Conservation (phyloP, 1,140 invertebrate species). For the Eubasilissa regina region DNA sequence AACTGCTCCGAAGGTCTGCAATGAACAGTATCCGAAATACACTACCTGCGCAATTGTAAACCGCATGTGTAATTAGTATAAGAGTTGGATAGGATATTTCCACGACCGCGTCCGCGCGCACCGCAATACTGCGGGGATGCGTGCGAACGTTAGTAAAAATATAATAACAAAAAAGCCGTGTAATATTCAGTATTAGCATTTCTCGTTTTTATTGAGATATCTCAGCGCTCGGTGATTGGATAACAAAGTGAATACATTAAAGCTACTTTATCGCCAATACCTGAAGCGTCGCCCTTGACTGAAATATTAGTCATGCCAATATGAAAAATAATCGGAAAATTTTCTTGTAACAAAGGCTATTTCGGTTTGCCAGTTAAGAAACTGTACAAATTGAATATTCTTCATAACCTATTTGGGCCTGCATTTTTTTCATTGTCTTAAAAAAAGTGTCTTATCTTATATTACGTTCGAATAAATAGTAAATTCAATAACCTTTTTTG, state of each 20-base stretch:
- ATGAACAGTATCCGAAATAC: slow-evolving; percentile 17
- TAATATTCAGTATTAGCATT: too few relatives aligned
- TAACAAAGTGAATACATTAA: too few relatives aligned
- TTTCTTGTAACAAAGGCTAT: background rate
- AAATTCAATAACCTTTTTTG: too few relatives aligned
- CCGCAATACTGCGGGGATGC: too few relatives aligned
- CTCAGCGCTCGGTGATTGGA: too few relatives aligned
- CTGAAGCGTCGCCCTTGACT: background rate
- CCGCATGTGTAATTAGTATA: background rate
- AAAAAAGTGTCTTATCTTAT: too few relatives aligned
- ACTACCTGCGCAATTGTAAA: background rate
- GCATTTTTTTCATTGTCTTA: too few relatives aligned
- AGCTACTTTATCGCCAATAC: background rate
- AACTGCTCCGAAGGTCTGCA: slow-evolving; percentile 16
- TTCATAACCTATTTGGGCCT: too few relatives aligned
- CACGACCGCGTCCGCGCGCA: background rate
- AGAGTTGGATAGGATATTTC: slow-evolving; percentile 1
- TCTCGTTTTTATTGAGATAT: too few relatives aligned
- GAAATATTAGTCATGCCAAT: background rate
- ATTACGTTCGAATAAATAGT: too few relatives aligned
- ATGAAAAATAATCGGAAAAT: slow-evolving; percentile 14
- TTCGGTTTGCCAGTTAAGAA: background rate
- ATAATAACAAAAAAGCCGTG: too few relatives aligned
- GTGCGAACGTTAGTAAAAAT: too few relatives aligned
- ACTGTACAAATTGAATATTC: background rate